phyloP scores from a whole-genome alignment of 1,140 invertebrate genomes.

The Coelopa frigida region DNA sequence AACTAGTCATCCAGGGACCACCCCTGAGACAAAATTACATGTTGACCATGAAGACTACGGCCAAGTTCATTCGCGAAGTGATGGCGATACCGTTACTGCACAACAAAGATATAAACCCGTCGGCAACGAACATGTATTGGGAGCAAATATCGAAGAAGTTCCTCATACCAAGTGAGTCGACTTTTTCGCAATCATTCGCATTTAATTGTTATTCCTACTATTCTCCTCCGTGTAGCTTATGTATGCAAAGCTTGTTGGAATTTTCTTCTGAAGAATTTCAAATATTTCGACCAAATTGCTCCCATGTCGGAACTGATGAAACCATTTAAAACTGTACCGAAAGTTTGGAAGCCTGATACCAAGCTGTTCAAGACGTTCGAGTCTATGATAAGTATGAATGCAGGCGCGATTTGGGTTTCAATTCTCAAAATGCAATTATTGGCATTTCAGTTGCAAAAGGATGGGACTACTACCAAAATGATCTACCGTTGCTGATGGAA shows the following conservation, averaged over 20 bases:
- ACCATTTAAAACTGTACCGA: slow-evolving; percentile 13
- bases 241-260: slow-evolving; percentile 24
- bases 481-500: slow-evolving; percentile 20
- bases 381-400: background rate
- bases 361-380: slow-evolving; percentile 22
- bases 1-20: slow-evolving; percentile 14
- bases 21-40: slow-evolving; percentile 7
- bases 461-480: slow-evolving; percentile 19
- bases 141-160: slow-evolving; percentile 19
- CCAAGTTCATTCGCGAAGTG: slow-evolving; percentile 25
- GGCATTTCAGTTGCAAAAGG: slow-evolving; percentile 11
- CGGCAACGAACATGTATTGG: slow-evolving; percentile 17
- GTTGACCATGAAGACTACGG: slow-evolving; percentile 17
- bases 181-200: background rate
- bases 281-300: slow-evolving; percentile 24
- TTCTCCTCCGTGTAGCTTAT: slow-evolving; percentile 9
- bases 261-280: slow-evolving; percentile 22
- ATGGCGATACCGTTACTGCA: slow-evolving; percentile 30
- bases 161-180: slow-evolving; percentile 21
- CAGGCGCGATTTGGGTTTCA: slow-evolving; percentile 21
- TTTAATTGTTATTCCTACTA: background rate
- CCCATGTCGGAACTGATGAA: slow-evolving; percentile 30
- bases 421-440: too few species aligned
- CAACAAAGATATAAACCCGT: slow-evolving; percentile 2
- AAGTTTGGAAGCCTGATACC: slow-evolving; percentile 28